Evolutionary conservation across 2,888 invertebrate species (phyloP).

Genomic region (Teinopalpus imperialis): DNA sequence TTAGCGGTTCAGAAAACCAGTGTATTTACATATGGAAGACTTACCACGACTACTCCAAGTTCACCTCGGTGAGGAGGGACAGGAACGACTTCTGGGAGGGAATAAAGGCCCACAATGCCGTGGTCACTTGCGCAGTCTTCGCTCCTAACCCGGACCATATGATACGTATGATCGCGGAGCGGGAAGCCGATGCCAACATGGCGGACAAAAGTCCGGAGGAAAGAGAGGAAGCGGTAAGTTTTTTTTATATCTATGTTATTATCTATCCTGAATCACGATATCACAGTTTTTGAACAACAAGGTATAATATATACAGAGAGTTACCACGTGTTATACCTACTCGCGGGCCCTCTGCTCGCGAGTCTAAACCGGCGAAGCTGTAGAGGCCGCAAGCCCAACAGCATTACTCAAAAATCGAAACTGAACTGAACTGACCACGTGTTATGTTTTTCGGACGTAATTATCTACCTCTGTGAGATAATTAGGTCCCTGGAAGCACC

Average conservation of each 20-base stretch:
- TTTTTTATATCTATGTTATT: no score
- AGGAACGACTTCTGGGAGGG: conserved; percentile 99
- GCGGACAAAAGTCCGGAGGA: conserved; percentile 36
- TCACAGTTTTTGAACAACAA: no score
- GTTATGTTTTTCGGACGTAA: no score
- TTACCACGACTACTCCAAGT: conserved; percentile 96
- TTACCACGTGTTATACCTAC: no score
- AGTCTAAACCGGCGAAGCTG: no score
- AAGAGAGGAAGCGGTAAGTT: conserved; percentile 60
- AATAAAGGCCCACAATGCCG: conserved; percentile 92
- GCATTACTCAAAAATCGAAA: no score
- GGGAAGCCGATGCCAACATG: conserved; percentile 50
- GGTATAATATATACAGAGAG: no score
- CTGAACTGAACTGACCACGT: no score
- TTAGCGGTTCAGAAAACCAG: conserved; percentile 98
- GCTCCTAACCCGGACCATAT: conserved; percentile 97
- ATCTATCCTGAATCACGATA: conserved; percentile 1
- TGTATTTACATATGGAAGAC: conserved; percentile 99
- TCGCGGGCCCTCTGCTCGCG: no score
- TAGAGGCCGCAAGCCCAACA: no score
- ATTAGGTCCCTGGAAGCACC: no score
- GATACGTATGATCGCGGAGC: conserved; percentile 86
- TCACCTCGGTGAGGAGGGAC: conserved; percentile 94
- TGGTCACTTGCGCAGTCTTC: conserved; percentile 98
- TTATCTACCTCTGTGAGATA: no score